phyloP scores from a whole-genome alignment of 2,888 invertebrate species.

The Thyatira batis region DNA sequence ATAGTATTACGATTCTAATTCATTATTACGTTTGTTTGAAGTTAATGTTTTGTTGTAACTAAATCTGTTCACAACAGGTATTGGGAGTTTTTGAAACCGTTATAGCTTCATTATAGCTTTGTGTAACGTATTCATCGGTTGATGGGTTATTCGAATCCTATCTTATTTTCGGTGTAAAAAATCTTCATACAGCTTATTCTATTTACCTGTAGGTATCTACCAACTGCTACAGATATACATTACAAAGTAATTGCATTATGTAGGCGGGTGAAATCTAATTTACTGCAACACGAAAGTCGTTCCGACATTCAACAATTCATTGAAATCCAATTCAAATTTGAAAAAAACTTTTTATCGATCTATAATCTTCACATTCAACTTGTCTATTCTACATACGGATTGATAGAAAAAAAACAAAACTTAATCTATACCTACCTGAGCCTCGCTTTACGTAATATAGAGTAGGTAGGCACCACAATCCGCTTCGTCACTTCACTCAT shows the following conservation, averaged over 20 bases:
- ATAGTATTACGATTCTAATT: not conserved
- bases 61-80: not conserved
- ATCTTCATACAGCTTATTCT: too few relatives aligned
- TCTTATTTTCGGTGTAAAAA: too few relatives aligned
- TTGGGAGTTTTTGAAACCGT: too few relatives aligned
- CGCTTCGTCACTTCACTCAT: slow-evolving; percentile 64
- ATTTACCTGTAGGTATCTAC: too few relatives aligned
- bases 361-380: not conserved
- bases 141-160: too few relatives aligned
- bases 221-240: not conserved
- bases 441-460: slow-evolving; percentile 37
- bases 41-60: not conserved
- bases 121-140: too few relatives aligned
- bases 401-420: slow-evolving; percentile 25
- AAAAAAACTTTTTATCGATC: not conserved
- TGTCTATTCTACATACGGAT: slow-evolving; percentile 2
- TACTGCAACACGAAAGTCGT: not conserved
- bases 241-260: not conserved
- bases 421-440: slow-evolving; percentile 9
- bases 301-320: not conserved
- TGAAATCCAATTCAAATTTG: not conserved
- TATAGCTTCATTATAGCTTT: too few relatives aligned
- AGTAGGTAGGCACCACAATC: slow-evolving; percentile 24
- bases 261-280: not conserved
- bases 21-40: not conserved